Evolutionary conservation across 2,797 vertebrate genomes (phyloP).

Genomic region (Acridotheres tristis): DNA sequence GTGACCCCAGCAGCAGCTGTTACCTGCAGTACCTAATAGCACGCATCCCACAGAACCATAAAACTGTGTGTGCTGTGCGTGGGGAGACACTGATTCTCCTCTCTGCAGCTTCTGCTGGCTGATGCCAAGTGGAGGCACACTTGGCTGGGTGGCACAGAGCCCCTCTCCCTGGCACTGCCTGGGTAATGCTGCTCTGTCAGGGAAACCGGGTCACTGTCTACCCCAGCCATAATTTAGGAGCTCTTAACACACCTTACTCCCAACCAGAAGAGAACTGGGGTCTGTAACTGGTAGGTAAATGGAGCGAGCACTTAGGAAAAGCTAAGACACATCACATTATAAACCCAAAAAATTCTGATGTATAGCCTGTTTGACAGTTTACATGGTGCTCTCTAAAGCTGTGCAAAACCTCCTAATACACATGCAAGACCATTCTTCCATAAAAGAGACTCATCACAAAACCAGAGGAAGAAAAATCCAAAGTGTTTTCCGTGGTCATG

Average conservation of each 20-base stretch:
- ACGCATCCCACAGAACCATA: background rate
- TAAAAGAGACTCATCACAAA: background rate
- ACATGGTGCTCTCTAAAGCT: background rate
- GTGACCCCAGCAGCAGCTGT: background rate
- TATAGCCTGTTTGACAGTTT: background rate
- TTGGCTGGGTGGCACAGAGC: background rate
- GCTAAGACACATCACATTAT: background rate
- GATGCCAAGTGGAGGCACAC: background rate
- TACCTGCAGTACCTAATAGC: background rate
- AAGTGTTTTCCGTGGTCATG: background rate
- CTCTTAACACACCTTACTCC: background rate
- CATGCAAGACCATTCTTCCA: background rate
- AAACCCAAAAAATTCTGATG: background rate
- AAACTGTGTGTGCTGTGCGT: background rate
- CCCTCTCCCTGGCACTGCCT: background rate
- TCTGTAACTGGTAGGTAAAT: background rate
- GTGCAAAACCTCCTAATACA: background rate
- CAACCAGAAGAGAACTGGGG: background rate
- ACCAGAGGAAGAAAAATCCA: background rate
- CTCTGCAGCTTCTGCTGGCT: background rate
- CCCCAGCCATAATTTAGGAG: background rate
- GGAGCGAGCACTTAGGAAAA: background rate
- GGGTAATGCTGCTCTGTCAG: background rate
- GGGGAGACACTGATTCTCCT: fast-evolving
- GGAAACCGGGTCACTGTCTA: fast-evolving